Evolutionary conservation across 2,797 vertebrate genomes (phyloP).

Genomic region (Ispidina lecontei): DNA sequence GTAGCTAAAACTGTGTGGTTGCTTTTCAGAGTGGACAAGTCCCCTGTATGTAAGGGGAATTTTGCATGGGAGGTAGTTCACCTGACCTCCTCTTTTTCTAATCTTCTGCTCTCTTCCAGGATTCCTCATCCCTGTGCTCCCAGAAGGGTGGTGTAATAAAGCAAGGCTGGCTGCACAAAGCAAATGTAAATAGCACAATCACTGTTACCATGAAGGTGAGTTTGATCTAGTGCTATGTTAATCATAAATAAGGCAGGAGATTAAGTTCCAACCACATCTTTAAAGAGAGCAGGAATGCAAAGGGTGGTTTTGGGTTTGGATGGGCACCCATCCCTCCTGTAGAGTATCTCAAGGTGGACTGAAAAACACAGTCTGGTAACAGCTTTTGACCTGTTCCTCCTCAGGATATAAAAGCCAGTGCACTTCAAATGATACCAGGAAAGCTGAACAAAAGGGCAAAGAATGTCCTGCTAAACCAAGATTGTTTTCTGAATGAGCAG

Average conservation of each 20-base stretch:
- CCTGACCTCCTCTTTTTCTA: not conserved
- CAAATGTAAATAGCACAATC: slow-evolving; percentile 96
- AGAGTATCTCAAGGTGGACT: not conserved
- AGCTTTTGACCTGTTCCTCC: not conserved
- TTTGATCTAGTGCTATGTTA: not conserved
- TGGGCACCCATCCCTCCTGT: not conserved
- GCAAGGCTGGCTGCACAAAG: slow-evolving; percentile 97
- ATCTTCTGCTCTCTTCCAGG: slow-evolving; percentile 77
- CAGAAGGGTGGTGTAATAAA: slow-evolving; percentile 95
- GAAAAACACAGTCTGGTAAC: not conserved
- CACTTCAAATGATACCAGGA: not conserved
- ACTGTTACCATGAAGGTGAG: slow-evolving; percentile 98
- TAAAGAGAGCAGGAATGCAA: not conserved
- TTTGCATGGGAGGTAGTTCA: not conserved
- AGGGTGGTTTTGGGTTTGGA: not conserved
- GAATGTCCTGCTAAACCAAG: not conserved
- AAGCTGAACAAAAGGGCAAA: not conserved
- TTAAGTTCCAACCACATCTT: not conserved
- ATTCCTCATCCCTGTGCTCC: slow-evolving; percentile 91
- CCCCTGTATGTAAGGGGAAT: not conserved
- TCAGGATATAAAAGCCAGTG: not conserved
- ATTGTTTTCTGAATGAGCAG: slow-evolving; percentile 11
- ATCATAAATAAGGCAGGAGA: fast-evolving
- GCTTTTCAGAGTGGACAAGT: not conserved
- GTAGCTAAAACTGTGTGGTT: not conserved